Evolutionary conservation across 2,888 invertebrate species (phyloP).

Genomic region (Tinea pellionella): DNA sequence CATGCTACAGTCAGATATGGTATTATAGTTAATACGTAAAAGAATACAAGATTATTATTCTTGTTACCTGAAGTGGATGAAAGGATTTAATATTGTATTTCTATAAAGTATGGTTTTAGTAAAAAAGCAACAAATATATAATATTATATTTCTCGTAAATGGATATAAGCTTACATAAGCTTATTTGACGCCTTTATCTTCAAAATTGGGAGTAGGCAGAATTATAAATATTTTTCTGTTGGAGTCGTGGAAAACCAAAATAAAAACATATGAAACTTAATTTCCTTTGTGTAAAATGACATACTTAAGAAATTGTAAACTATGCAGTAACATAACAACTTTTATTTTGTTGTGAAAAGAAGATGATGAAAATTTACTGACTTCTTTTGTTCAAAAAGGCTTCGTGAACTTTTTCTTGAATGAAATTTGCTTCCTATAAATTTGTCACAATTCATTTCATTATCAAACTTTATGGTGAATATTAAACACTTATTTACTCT

Average conservation of each 20-base stretch:
- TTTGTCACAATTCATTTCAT: neutral
- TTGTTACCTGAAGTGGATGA: neutral
- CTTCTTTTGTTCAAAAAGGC: neutral
- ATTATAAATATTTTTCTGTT: too few species aligned
- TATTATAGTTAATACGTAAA: too few species aligned
- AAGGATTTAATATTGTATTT: neutral
- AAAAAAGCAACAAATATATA: too few species aligned
- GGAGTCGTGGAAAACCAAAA: neutral
- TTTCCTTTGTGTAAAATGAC: neutral
- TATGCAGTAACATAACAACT: neutral
- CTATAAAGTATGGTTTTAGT: neutral
- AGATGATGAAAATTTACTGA: neutral
- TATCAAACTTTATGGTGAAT: too few species aligned
- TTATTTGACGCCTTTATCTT: too few species aligned
- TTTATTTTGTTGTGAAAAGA: neutral
- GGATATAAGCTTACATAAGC: too few species aligned
- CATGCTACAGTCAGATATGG: too few species aligned
- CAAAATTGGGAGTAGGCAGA: too few species aligned
- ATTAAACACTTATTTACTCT: too few species aligned
- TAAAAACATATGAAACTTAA: neutral
- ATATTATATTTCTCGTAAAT: too few species aligned
- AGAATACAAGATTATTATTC: neutral
- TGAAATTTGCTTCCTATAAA: neutral
- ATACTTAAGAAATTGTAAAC: conserved; percentile 1
- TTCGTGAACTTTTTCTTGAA: neutral